A percentile compares a stretch with the other conserved stretches of the same genome.
phyloP scores from a whole-genome alignment of 2,888 invertebrate genomes.

The Notocelia uddmanniana region DNA sequence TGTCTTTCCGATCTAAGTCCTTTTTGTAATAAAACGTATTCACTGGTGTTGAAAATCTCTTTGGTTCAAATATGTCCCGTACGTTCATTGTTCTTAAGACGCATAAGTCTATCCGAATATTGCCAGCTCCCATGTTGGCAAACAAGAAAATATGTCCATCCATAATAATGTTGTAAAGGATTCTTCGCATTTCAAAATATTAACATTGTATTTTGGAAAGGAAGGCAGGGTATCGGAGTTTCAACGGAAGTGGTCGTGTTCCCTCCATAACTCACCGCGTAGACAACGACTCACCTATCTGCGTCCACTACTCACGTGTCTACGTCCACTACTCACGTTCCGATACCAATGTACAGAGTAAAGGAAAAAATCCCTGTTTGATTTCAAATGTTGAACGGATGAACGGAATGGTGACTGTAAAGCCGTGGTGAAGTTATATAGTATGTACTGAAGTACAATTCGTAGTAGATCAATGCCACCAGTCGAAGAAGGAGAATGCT shows the following conservation, averaged over 20 bases:
- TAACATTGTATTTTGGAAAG: conserved; percentile 50
- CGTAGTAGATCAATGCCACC: too few species aligned
- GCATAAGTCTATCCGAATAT: not conserved
- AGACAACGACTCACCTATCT: conserved; percentile 59
- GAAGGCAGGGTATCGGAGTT: conserved; percentile 56
- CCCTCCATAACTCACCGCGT: conserved; percentile 70
- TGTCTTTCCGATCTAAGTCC: too few species aligned
- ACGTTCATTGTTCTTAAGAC: not conserved
- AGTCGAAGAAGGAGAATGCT: too few species aligned
- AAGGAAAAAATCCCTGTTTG: conserved; percentile 31
- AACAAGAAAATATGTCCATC: conserved; percentile 3
- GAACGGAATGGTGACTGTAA: too few species aligned
- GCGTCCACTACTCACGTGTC: conserved; percentile 46
- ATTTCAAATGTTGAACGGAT: conserved; percentile 5
- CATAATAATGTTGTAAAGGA: conserved; percentile 24
- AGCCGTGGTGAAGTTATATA: too few species aligned
- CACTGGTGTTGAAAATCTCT: not conserved
- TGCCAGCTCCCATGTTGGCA: not conserved
- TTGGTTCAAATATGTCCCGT: not conserved
- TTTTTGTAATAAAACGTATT: too few species aligned
- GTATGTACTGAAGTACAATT: too few species aligned
- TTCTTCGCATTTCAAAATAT: conserved; percentile 47
- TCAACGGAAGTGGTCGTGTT: conserved; percentile 67
- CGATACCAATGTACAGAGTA: conserved; percentile 35
- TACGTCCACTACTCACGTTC: conserved; percentile 41